Percentiles rank a stretch among this genome's conserved stretches.
phyloP scores from a whole-genome alignment of 2,888 invertebrate genomes.

The Metallyticus violacea region DNA sequence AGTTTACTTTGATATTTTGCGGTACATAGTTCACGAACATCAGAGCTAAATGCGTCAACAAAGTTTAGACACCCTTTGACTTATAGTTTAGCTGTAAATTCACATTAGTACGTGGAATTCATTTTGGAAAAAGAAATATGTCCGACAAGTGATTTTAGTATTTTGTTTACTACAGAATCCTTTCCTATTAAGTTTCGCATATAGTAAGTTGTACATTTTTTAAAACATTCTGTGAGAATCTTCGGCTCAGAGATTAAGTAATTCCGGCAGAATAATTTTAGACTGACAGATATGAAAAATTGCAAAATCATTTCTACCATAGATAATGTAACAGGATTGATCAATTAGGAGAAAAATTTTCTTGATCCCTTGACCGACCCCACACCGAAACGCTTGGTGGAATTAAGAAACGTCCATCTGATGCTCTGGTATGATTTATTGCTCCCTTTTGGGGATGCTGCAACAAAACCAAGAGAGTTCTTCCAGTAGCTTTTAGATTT shows the following conservation, averaged over 20 bases:
- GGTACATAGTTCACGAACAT: no score
- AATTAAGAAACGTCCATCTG: background rate
- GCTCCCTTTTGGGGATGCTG: background rate
- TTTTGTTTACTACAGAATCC: no score
- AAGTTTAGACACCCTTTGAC: no score
- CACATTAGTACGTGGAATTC: no score
- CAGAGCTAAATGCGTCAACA: no score
- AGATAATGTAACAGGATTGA: background rate
- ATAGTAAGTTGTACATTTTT: no score
- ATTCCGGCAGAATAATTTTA: background rate
- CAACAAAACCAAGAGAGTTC: background rate
- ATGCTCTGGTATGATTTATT: background rate
- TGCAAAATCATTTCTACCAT: background rate
- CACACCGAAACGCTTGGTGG: background rate
- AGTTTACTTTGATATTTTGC: no score
- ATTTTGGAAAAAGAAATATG: no score
- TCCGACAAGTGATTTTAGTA: no score
- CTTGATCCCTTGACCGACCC: background rate
- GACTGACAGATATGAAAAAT: background rate
- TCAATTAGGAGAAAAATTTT: background rate
- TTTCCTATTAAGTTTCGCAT: no score
- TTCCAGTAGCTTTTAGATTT: conserved; percentile 24
- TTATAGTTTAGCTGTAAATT: no score
- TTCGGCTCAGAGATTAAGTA: background rate
- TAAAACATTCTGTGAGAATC: no score